phyloP scores from a whole-genome alignment of 1,140 invertebrate species.

The Ectropis grisescens region DNA sequence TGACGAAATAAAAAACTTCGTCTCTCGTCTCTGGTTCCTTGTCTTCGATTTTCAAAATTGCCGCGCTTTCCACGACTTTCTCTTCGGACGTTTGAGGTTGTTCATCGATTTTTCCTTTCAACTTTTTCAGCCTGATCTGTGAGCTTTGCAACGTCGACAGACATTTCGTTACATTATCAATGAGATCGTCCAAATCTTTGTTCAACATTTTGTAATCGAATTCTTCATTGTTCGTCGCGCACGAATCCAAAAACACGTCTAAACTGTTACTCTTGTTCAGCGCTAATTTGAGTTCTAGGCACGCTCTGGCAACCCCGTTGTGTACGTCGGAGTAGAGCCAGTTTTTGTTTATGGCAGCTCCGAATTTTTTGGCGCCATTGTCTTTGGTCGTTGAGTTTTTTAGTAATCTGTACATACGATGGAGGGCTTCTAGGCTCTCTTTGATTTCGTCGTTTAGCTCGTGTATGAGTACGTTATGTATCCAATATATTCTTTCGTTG shows the following conservation, averaged over 20 bases:
- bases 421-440: conserved; percentile 36
- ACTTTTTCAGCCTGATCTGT: conserved; percentile 46
- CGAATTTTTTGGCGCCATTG: conserved; percentile 27
- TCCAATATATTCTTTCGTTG: conserved; percentile 58
- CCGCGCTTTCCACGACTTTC: conserved; percentile 17
- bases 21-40: conserved; percentile 38
- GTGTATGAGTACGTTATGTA: conserved; percentile 36
- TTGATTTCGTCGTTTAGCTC: conserved; percentile 34
- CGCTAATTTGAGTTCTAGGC: conserved; percentile 46
- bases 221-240: conserved; percentile 39
- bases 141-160: conserved; percentile 37
- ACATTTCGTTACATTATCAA: conserved; percentile 42
- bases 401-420: conserved; percentile 50
- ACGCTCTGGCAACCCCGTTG: conserved; percentile 37
- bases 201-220: conserved; percentile 37
- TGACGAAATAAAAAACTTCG: conserved; percentile 60
- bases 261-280: conserved; percentile 39
- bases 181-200: conserved; percentile 47
- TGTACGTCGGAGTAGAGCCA: conserved; percentile 55
- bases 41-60: conserved; percentile 42
- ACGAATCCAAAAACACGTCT: conserved; percentile 52
- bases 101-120: conserved; percentile 29
- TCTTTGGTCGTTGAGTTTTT: conserved; percentile 38
- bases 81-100: conserved; percentile 12
- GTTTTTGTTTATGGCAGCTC: conserved; percentile 24